Conservation (phyloP, 2,797 vertebrate genomes). For the Falco berigora region DNA sequence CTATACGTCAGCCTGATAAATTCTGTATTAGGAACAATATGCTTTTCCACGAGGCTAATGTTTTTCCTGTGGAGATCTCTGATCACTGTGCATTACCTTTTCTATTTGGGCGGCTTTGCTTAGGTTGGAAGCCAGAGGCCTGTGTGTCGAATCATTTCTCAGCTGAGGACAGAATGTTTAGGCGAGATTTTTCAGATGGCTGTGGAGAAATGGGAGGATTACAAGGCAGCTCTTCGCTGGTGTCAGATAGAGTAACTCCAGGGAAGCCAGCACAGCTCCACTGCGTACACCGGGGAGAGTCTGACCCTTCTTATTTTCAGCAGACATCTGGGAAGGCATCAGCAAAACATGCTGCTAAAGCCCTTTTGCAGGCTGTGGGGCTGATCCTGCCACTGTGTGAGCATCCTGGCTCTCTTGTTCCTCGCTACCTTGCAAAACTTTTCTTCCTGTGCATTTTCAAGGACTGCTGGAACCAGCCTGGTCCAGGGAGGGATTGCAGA, state of each 20-base stretch:
- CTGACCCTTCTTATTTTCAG: neutral
- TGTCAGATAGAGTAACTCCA: neutral
- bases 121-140: neutral
- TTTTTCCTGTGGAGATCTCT: constrained; percentile 46
- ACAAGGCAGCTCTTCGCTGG: neutral
- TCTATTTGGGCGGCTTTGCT: neutral
- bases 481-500: neutral
- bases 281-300: neutral
- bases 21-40: constrained; percentile 47
- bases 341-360: neutral
- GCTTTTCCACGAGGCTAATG: neutral
- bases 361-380: neutral
- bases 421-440: neutral
- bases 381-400: neutral
- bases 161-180: neutral
- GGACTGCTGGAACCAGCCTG: neutral
- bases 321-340: neutral
- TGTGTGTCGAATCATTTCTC: neutral
- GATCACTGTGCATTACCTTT: neutral
- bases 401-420: neutral
- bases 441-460: neutral
- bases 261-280: neutral
- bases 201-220: neutral
- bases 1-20: constrained; percentile 54
- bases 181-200: neutral